Evolutionary conservation across 2,113 vertebrate genomes (phyloP).

Genomic region (Empidonax alnorum): DNA sequence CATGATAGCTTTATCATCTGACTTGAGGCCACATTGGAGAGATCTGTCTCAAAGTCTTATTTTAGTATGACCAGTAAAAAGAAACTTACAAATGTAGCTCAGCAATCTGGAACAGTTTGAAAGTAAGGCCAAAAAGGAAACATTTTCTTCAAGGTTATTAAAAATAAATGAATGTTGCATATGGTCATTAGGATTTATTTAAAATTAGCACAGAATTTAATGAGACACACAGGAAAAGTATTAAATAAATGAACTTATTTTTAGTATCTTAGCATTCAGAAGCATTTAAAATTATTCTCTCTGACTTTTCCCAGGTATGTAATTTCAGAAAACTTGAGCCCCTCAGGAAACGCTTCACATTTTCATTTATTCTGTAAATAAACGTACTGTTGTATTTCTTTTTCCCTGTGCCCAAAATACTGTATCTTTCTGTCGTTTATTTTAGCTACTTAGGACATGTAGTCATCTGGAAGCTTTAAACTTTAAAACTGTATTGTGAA

Average conservation of each 20-base stretch:
- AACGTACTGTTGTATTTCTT: background rate
- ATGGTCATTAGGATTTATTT: background rate
- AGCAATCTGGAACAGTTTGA: background rate
- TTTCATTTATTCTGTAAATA: background rate
- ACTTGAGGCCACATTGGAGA: background rate
- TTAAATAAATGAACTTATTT: background rate
- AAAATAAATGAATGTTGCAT: background rate
- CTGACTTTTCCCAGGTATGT: background rate
- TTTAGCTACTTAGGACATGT: background rate
- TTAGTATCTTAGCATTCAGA: background rate
- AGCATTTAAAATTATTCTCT: background rate
- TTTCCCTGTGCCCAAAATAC: background rate
- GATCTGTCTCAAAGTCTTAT: background rate
- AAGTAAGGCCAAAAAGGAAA: background rate
- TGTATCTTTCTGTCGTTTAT: background rate
- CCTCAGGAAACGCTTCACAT: background rate
- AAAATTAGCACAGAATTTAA: background rate
- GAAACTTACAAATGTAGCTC: background rate
- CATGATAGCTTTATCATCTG: background rate
- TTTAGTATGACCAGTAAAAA: background rate
- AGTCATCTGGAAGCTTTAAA: background rate
- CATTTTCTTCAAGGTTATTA: background rate
- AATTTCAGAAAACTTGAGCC: background rate
- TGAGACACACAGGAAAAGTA: background rate
- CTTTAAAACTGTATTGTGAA: background rate